These are phyloP conservation scores for Enteromius unitaeniatus DNA, from an alignment of 2,797 vertebrate genomes.

Conservation along the genomic window DNA sequence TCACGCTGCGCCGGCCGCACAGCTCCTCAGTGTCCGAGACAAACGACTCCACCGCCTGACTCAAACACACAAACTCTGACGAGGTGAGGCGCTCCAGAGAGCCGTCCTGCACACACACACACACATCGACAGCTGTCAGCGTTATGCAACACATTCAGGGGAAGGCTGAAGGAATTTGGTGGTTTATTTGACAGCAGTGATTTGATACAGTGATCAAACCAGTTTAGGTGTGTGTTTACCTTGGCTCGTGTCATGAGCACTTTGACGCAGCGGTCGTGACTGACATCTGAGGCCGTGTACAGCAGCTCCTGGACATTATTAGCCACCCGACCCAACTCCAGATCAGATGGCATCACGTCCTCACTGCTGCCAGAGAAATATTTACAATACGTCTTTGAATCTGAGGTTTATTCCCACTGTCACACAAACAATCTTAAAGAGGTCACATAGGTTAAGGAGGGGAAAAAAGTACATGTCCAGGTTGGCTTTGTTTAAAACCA, in stretches of 20 bases:
- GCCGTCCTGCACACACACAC: conserved; percentile 81
- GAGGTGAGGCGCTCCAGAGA: conserved; percentile 95
- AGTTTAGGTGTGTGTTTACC: conserved; percentile 70
- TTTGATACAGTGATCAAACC: not conserved
- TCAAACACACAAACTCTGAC: conserved; percentile 90
- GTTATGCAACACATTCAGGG: not conserved
- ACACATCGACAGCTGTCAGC: not conserved
- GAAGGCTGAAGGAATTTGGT: not conserved
- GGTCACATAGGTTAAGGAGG: too few species aligned
- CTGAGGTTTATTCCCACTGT: too few species aligned
- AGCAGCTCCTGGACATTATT: conserved; percentile 89
- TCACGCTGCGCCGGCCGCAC: conserved; percentile 88
- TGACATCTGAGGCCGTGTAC: conserved; percentile 87
- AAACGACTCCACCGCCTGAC: conserved; percentile 89
- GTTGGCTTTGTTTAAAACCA: too few species aligned
- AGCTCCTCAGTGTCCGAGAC: conserved; percentile 89
- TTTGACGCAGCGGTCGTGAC: conserved; percentile 95
- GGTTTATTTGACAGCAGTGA: not conserved
- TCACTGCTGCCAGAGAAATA: conserved; percentile 71
- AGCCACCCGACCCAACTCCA: conserved; percentile 88
- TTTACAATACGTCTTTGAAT: not conserved
- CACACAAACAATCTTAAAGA: not conserved
- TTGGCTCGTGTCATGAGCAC: conserved; percentile 92
- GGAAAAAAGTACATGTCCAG: too few species aligned
- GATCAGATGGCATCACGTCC: conserved; percentile 88